Evolutionary conservation across 2,888 invertebrate species (phyloP).

Genomic region (Acronicta psi): DNA sequence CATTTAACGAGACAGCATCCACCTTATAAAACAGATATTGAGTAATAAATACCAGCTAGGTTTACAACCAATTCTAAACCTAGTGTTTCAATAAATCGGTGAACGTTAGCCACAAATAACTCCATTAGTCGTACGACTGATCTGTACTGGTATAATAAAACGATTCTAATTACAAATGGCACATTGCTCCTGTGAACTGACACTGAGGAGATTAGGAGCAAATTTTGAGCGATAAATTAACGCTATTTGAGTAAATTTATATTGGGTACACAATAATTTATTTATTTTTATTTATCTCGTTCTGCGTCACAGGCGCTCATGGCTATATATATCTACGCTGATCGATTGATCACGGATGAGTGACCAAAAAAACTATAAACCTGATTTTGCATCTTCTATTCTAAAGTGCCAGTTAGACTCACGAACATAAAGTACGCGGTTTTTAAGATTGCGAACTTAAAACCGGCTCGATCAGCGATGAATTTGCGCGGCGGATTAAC

Average conservation of each 20-base stretch:
- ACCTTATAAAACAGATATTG: conserved; percentile 1
- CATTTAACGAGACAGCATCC: background rate
- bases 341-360: too few relatives aligned
- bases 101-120: conserved; percentile 67
- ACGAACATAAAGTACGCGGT: too few relatives aligned
- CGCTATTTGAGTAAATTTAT: conserved; percentile 12
- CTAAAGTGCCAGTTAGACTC: too few relatives aligned
- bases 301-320: too few relatives aligned
- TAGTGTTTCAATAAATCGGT: conserved; percentile 57
- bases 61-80: conserved; percentile 10
- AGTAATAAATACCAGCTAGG: conserved; percentile 20
- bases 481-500: too few relatives aligned
- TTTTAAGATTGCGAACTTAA: too few relatives aligned
- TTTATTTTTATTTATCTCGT: too few relatives aligned
- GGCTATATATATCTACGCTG: too few relatives aligned
- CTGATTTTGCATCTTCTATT: too few relatives aligned
- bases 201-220: conserved; percentile 28
- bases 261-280: too few relatives aligned
- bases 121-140: conserved; percentile 66
- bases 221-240: conserved; percentile 33
- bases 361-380: too few relatives aligned
- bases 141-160: conserved; percentile 71
- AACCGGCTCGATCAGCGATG: too few relatives aligned
- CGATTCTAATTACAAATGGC: conserved; percentile 73
- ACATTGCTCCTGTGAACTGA: conserved; percentile 48